A percentile compares a stretch with the other conserved stretches of the same genome.
Evolutionary conservation across 2,888 invertebrate species (phyloP).

Genomic region (Macrophya annulata): DNA sequence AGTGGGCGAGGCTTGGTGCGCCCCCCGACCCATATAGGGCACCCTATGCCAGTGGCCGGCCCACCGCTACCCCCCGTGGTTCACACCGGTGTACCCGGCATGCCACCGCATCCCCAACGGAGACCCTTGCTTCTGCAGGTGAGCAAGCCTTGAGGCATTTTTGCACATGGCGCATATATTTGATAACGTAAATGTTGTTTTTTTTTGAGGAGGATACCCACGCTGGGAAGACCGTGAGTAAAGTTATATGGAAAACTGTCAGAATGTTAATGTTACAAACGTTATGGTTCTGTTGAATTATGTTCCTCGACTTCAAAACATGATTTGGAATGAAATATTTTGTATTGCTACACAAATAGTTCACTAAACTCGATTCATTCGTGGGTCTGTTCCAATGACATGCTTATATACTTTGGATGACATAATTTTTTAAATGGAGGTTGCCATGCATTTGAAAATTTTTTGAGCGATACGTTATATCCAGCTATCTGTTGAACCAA

Average conservation of each 20-base stretch:
- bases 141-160: constrained; percentile 81
- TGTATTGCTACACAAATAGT: too few relatives aligned
- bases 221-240: background rate
- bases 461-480: too few relatives aligned
- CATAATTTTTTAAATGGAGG: too few relatives aligned
- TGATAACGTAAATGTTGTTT: background rate
- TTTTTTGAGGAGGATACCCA: background rate
- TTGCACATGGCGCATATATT: constrained; percentile 56
- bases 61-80: constrained; percentile 77
- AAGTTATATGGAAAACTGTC: background rate
- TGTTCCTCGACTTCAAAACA: too few relatives aligned
- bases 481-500: too few relatives aligned
- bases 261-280: too few relatives aligned
- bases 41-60: constrained; percentile 76
- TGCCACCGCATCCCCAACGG: constrained; percentile 84
- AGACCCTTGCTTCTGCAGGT: constrained; percentile 94
- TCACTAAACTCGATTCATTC: too few relatives aligned
- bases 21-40: constrained; percentile 78
- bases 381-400: too few relatives aligned
- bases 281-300: too few relatives aligned
- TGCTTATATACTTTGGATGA: too few relatives aligned
- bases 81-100: constrained; percentile 76
- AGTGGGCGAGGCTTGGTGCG: constrained; percentile 78
- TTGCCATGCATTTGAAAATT: too few relatives aligned
- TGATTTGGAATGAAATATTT: too few relatives aligned